A percentile compares a stretch with the other conserved stretches of the same genome.
Evolutionary conservation across 2,888 invertebrate species (phyloP).

Genomic region (Caenorhabditis doughertyi): DNA sequence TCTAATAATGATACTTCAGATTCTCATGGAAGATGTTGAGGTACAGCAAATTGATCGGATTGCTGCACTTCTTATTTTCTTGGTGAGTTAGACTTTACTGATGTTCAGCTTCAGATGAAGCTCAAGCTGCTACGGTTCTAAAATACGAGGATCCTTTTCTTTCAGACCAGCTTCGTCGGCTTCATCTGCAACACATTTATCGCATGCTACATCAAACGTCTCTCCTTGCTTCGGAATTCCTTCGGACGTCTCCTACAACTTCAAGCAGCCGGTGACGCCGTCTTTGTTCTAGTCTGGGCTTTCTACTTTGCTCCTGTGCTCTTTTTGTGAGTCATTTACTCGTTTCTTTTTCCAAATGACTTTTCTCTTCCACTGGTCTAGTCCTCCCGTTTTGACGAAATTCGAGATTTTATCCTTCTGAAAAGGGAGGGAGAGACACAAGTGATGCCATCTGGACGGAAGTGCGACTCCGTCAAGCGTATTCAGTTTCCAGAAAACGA

Average conservation of each 20-base stretch:
- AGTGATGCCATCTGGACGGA: conserved; percentile 57
- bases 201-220: conserved; percentile 64
- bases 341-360: conserved; percentile 19
- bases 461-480: conserved; percentile 51
- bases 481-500: conserved; percentile 59
- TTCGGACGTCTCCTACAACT: conserved; percentile 72
- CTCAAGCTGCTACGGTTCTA: too few relatives aligned
- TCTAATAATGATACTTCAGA: conserved; percentile 29
- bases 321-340: conserved; percentile 69
- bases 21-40: conserved; percentile 61
- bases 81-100: too few relatives aligned
- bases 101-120: too few relatives aligned
- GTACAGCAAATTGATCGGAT: conserved; percentile 66
- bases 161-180: conserved; percentile 69
- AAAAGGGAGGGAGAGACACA: conserved; percentile 12
- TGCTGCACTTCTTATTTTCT: conserved; percentile 70
- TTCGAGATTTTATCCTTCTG: conserved; percentile 47
- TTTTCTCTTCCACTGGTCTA: conserved; percentile 29
- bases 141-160: too few relatives aligned
- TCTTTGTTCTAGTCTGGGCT: conserved; percentile 71
- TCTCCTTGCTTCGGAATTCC: conserved; percentile 68
- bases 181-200: conserved; percentile 70
- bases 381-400: conserved; percentile 30
- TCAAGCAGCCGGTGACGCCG: conserved; percentile 69
- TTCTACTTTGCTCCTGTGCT: conserved; percentile 74